phyloP scores from a whole-genome alignment of 92 coral and sea anemone genomes.

The Bergia puertoricense region DNA sequence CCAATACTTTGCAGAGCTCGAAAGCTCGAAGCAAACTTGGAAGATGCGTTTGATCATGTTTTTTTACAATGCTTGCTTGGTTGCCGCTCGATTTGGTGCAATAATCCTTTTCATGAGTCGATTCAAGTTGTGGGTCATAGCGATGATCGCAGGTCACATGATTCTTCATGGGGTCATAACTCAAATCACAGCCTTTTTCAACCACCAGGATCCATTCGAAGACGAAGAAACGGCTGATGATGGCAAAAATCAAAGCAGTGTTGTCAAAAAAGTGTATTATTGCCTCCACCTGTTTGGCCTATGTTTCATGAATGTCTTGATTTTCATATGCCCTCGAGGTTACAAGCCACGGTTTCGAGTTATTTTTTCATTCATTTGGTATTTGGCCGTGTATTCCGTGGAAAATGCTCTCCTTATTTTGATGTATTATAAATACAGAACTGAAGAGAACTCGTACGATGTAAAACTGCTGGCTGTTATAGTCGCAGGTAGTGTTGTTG shows the following conservation, averaged over 20 bases:
- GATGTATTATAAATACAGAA: constrained; percentile 23
- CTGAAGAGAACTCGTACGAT: constrained; percentile 9
- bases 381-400: constrained; percentile 20
- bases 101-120: constrained; percentile 29
- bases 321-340: constrained; percentile 35
- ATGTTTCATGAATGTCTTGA: constrained; percentile 36
- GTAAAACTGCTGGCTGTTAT: constrained; percentile 18
- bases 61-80: constrained; percentile 21
- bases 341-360: constrained; percentile 38
- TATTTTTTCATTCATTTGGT: constrained; percentile 34
- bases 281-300: constrained; percentile 18
- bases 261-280: constrained; percentile 10
- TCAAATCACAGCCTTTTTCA: neutral
- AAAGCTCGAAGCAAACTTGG: constrained; percentile 39
- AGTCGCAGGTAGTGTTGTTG: constrained; percentile 18
- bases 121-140: constrained; percentile 25
- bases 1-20: constrained; percentile 39
- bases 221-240: constrained; percentile 21
- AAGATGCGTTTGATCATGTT: constrained; percentile 33
- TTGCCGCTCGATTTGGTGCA: constrained; percentile 38
- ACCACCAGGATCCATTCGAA: constrained; percentile 23
- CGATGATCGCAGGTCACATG: constrained; percentile 19
- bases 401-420: constrained; percentile 24
- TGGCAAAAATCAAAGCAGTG: neutral
- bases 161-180: constrained; percentile 12